phyloP scores from a whole-genome alignment of 2,113 vertebrate genomes.

The Pseudorhombus dupliciocellatus region DNA sequence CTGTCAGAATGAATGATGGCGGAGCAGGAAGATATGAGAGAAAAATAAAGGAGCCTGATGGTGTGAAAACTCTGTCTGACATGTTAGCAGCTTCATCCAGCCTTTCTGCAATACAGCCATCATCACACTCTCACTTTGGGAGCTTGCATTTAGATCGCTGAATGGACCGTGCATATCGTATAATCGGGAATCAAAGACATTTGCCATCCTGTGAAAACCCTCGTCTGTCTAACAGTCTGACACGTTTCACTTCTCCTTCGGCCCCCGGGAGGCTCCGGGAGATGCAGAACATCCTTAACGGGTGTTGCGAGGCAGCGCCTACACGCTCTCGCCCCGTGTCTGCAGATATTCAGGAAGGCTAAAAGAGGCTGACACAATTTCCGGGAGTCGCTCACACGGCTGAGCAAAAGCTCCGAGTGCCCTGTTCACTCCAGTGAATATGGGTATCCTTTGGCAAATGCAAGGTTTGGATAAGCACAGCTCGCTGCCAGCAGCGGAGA shows the following conservation, averaged over 20 bases:
- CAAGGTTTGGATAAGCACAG: constrained; percentile 66
- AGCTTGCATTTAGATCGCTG: constrained; percentile 68
- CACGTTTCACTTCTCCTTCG: constrained; percentile 53
- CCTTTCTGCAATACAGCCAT: constrained; percentile 59
- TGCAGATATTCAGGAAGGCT: constrained; percentile 62
- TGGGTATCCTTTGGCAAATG: constrained; percentile 66
- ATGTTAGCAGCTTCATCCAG: constrained; percentile 69
- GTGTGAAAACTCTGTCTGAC: constrained; percentile 75
- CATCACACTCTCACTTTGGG: constrained; percentile 61
- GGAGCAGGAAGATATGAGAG: constrained; percentile 67
- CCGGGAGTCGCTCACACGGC: constrained; percentile 47
- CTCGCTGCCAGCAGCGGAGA: constrained; percentile 65
- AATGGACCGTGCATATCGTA: constrained; percentile 66
- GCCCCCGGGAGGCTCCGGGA: constrained; percentile 47
- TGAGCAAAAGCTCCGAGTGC: constrained; percentile 55
- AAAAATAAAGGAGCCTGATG: constrained; percentile 68
- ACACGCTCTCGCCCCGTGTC: constrained; percentile 50
- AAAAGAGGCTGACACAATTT: constrained; percentile 67
- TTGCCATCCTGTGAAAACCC: constrained; percentile 59
- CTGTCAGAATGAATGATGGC: constrained; percentile 79
- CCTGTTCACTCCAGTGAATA: constrained; percentile 67
- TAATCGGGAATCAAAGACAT: constrained; percentile 59
- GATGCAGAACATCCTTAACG: constrained; percentile 66
- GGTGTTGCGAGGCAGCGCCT: constrained; percentile 52
- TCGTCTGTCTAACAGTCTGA: constrained; percentile 71